Conservation (phyloP, 2,113 vertebrate genomes). For the Anarhynchus alexandrinus region DNA sequence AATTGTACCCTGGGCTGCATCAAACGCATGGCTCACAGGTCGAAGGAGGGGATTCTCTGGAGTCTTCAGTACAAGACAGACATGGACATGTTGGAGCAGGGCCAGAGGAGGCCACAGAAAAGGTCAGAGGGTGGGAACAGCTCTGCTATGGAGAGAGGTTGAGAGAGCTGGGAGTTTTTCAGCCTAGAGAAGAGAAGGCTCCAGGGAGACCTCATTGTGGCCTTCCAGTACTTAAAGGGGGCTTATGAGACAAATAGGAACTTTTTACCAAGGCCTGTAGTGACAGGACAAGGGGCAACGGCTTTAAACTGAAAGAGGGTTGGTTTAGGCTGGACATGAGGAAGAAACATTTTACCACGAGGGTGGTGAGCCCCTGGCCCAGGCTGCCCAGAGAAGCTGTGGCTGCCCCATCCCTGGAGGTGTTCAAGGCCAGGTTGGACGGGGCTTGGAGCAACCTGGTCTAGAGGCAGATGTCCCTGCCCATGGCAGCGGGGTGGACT, state of each 20-base stretch:
- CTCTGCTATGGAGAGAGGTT: not conserved
- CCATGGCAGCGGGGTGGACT: no score
- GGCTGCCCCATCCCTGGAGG: not conserved
- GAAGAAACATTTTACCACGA: not conserved
- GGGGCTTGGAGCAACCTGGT: not conserved
- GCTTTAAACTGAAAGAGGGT: not conserved
- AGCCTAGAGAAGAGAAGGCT: not conserved
- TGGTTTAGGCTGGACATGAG: rapidly evolving
- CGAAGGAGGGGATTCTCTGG: not conserved
- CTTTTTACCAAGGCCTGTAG: not conserved
- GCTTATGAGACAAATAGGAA: not conserved
- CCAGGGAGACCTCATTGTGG: rapidly evolving
- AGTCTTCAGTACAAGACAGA: no score
- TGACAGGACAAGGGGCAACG: rapidly evolving
- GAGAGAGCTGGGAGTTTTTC: rapidly evolving
- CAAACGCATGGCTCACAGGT: not conserved
- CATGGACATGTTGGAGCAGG: rapidly evolving
- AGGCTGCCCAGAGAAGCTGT: not conserved
- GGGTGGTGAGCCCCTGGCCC: rapidly evolving
- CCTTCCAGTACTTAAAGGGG: not conserved
- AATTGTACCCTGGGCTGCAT: rapidly evolving
- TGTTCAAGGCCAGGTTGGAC: rapidly evolving
- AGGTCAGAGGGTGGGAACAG: not conserved
- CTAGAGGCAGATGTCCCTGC: not conserved
- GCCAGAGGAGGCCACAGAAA: not conserved